Evolutionary conservation across 1,140 invertebrate species (phyloP), one percentile per base, ranked within the genome.

Genomic region (Drosophila baimaii): DNA sequence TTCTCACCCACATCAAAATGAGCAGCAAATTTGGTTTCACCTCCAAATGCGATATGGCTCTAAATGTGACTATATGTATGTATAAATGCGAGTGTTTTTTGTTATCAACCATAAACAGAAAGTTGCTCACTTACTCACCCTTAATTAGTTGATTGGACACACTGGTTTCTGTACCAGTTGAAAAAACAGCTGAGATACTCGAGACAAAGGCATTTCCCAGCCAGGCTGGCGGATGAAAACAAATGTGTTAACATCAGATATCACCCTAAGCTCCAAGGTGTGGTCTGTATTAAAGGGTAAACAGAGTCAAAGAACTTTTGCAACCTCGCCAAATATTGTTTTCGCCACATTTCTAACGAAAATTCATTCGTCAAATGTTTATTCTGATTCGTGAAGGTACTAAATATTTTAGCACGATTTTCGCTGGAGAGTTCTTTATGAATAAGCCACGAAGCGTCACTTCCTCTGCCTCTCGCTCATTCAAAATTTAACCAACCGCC

Each of bases 321-420:
- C 9, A 44, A 33, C 29, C 29, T 52, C 29, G 17, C 19, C 46
- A 69, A 52, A 52, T 69, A 15, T 35, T 37, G 63, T 17, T 71
- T 31, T 66, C 27, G 17, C 21, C 19, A 33, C n/a, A 37, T 39
- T 49, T 25, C n/a, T 8, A 17, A 2, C 23, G 37, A 31, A 49
- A 73, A 73, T 44, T 56, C 31, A 35, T 73, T 52, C n/a, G 15
- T 25, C 55, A 73, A 73, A 72, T 73, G 70, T 61, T 72, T 49
- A 27, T 23, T 43, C 21, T 21, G 23, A 44, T 61, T 61, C 17
- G 43, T 17, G 52, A 33, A 31, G 27, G 46, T 65, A 21, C 35
- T 51, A 65, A 43, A 69, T 51, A 69, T 35, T 52, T 52, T 21
- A 49, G 31, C 68, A 71, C 65, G 52, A 57, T 43, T 49, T 13